A percentile compares a stretch with the other conserved stretches of the same genome.
These are phyloP conservation scores for Liodrosophila aerea DNA, from an alignment of 2,888 invertebrate species.

Conservation along the genomic window DNA sequence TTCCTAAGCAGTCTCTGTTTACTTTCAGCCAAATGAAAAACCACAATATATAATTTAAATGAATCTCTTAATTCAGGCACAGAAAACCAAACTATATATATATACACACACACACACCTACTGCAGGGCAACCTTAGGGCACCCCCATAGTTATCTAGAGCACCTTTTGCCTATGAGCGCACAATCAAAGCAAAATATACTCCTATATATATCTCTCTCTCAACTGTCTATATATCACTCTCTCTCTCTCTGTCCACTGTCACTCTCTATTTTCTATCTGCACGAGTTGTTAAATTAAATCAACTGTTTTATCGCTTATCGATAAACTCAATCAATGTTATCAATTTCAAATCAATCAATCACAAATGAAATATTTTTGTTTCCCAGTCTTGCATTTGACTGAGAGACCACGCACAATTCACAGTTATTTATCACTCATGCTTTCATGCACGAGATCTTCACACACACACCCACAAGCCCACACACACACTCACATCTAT, in stretches of 20 bases:
- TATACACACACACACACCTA: slow-evolving; percentile 32
- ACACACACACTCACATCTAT: slow-evolving; percentile 10
- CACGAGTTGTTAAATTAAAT: slow-evolving; percentile 31
- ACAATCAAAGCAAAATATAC: slow-evolving; percentile 55
- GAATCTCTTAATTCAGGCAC: slow-evolving; percentile 39
- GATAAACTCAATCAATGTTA: slow-evolving; percentile 22
- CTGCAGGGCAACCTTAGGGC: slow-evolving; percentile 58
- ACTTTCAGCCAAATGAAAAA: slow-evolving; percentile 58
- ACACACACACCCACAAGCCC: slow-evolving; percentile 25
- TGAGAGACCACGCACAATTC: slow-evolving; percentile 51
- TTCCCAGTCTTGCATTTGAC: slow-evolving; percentile 58
- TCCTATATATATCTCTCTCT: slow-evolving; percentile 14
- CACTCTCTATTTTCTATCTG: slow-evolving; percentile 24
- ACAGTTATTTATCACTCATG: slow-evolving; percentile 49
- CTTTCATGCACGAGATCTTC: slow-evolving; percentile 53
- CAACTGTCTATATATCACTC: slow-evolving; percentile 12
- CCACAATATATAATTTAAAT: slow-evolving; percentile 5
- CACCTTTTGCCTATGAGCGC: slow-evolving; percentile 64
- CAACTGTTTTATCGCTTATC: slow-evolving; percentile 13
- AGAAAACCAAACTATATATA: neutral
- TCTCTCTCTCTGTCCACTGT: slow-evolving; percentile 24
- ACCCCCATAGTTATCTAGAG: slow-evolving; percentile 47
- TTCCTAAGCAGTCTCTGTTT: slow-evolving; percentile 57
- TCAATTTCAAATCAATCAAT: slow-evolving; percentile 15
- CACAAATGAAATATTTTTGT: slow-evolving; percentile 24